Conservation (phyloP, 2,797 vertebrate species). For the Delichon dasypus region DNA sequence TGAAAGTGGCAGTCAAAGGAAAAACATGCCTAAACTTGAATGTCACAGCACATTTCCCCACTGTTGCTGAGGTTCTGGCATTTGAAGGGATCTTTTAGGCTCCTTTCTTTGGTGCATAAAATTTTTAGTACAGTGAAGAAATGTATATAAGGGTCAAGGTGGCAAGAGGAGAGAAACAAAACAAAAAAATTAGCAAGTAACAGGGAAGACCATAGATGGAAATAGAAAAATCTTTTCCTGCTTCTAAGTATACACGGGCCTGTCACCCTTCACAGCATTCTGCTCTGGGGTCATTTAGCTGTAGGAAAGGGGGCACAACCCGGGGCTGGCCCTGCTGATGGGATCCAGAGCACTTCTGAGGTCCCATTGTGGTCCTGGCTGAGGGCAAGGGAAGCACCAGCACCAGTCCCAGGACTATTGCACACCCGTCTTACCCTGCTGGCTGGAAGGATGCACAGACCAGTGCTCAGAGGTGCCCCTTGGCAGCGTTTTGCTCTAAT, state of each 20-base stretch:
- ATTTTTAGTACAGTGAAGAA: background rate
- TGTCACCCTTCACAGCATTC: background rate
- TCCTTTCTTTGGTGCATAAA: conserved; percentile 7
- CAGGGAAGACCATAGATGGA: background rate
- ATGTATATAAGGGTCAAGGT: background rate
- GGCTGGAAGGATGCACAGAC: background rate
- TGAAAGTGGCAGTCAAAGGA: conserved; percentile 27
- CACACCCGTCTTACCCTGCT: background rate
- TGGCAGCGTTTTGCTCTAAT: background rate
- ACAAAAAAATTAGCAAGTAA: background rate
- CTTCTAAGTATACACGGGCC: background rate
- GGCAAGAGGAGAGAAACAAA: background rate
- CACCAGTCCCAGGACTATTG: background rate
- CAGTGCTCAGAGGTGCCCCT: background rate
- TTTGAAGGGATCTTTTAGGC: conserved; percentile 37
- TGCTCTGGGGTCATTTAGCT: background rate
- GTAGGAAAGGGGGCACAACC: background rate
- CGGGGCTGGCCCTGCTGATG: background rate
- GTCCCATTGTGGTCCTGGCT: background rate
- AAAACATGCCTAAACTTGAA: conserved; percentile 33
- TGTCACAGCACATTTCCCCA: conserved; percentile 24
- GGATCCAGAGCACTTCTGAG: background rate
- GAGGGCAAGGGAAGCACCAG: background rate
- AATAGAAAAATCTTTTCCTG: background rate
- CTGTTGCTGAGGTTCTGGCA: conserved; percentile 29